Evolutionary conservation across 2,113 vertebrate species (phyloP), one percentile per base, ranked within the genome.

Genomic region (Anhinga anhinga): DNA sequence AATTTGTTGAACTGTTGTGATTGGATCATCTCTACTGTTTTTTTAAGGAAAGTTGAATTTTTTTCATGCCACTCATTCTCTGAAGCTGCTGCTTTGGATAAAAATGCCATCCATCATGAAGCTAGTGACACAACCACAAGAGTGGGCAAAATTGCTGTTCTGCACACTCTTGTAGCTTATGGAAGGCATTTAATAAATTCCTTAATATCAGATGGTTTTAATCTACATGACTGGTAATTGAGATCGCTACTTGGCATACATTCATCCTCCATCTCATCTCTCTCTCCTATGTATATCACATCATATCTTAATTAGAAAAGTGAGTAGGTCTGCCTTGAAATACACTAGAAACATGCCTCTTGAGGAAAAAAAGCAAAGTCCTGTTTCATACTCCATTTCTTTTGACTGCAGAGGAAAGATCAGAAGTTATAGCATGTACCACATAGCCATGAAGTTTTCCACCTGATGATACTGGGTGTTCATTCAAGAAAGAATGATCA

Each of bases 291-390:
- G 81, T 81, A 82, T 85, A 95, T 87, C 86, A 72, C 73, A 96
- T 89, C 72, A 36, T 55, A 87, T 90, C 91, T 95, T 94, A 95
- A 97, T 95, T 90, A 95, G 93, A 96, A 95, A 95, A 96, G 70
- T 93, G 86, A 94, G 89, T 69, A 87, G 82, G 66, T 93, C 89
- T 93, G 78, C 76, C 62, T 93, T 88, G 74, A 77, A 91, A 87
- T 90, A 87, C 70, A 29, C 73, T 36, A 76, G 67, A 50, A 95
- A 80, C 42, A 42, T n/a, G 63, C 22, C 70, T 95, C 29, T 79
- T 42, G 27, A 82, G 73, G 42, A 13, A 73, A 79, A 92, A 93
- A 83, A n/a, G 20, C 65, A 44, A 93, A 82, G 52, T 36, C 40
- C 32, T 56, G 65, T 65, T 92, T 79, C 45, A 30, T 72, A 52